Base-by-base conservation (phyloP, 2,888 invertebrate genomes). In the Metalampra italica region DNA sequence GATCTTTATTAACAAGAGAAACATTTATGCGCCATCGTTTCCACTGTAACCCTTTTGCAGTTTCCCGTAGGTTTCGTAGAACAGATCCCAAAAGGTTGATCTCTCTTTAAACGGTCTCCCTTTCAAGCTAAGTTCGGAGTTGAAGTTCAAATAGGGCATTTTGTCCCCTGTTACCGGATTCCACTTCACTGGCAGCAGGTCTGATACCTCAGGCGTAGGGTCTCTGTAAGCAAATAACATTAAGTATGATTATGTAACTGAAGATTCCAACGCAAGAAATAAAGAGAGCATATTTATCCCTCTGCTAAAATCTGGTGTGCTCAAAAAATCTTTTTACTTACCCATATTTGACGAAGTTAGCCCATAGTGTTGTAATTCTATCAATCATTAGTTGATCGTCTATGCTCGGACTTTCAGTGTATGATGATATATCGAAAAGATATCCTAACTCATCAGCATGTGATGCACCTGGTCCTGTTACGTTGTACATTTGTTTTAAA, bases 361-460 rank as follows among this genome's bases (percentile, higher is more conserved):
- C 55, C 72, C 71, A 72, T 42, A 72, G 41, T 11, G 57, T 60
- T 7, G 68, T 68, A 15, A 75, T 61, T 29, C 59, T 60, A 36
- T 64, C 54, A 32, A 66, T 60, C 14, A 62, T 55, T 9, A 56
- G 14, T 29, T 58, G 54, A 49, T 69, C 69, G 13, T 60, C 52
- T 22, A 43, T 9, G 40, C 36, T 45, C 0, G 49, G 47, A 1
- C 29, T 22, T 22, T 52, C 50, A 11, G 47, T 44, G 5, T 62
- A 41, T 0, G 34, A 43, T 0, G 53, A 46, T 12, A 60, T 45
- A 11, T 70, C 65, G 42, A 76, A 78, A 3, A 79, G 32, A 50
- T 78, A 79, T 0, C 73, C 72, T 3, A 73, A 22, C 8, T 78
- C 75, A 50, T 74, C 72, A 3, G 60, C 62, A 47, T 77, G 76